Conservation (phyloP, 2,888 invertebrate genomes). For the Phyllotreta cruciferae region DNA sequence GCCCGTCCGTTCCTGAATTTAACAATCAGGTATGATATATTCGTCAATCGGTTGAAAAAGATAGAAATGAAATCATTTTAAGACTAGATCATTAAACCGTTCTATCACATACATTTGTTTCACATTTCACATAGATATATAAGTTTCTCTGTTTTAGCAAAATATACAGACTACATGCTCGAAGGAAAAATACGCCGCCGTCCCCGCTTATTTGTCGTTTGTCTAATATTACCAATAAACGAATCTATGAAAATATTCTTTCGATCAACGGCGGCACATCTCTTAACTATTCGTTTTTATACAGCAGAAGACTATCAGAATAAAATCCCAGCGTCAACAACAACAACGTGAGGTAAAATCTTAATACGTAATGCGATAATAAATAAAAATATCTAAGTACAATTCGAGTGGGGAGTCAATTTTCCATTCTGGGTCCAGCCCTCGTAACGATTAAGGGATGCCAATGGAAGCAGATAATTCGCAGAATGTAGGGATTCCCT, state of each 20-base stretch:
- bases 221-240: background rate
- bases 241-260: background rate
- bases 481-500: background rate
- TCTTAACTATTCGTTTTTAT: conserved; percentile 6
- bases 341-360: background rate
- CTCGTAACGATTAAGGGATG: background rate
- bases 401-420: background rate
- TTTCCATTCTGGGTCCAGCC: background rate
- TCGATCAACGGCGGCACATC: background rate
- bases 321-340: background rate
- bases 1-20: too few species aligned
- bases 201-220: too few species aligned
- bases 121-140: conserved; percentile 29
- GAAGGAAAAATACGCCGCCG: conserved; percentile 3
- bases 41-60: background rate
- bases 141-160: conserved; percentile 36
- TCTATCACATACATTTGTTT: conserved; percentile 36
- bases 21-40: too few species aligned
- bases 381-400: conserved; percentile 11
- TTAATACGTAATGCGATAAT: conserved; percentile 6
- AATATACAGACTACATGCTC: conserved; percentile 32
- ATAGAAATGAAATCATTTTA: conserved; percentile 25
- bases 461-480: background rate
- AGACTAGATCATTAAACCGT: conserved; percentile 37
- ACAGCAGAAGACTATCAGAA: conserved; percentile 21